Conservation (phyloP, 2,888 invertebrate genomes). For the Scrobipalpa costella region DNA sequence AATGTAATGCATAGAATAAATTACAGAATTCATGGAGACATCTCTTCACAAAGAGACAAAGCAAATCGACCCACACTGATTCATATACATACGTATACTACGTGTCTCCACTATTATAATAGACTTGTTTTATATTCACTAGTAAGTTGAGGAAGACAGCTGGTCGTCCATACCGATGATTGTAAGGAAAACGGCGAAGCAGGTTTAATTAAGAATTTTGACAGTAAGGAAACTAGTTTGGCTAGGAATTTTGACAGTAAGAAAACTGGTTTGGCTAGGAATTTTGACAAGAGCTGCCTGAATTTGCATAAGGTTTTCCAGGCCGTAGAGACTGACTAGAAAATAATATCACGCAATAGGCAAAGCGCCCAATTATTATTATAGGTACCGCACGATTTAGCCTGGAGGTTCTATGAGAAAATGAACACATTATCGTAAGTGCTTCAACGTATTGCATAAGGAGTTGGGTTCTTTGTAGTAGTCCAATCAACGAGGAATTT, state of each 20-base stretch:
- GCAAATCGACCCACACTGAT: conserved; percentile 4
- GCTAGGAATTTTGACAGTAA: neutral
- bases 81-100: neutral
- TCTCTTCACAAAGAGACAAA: conserved; percentile 6
- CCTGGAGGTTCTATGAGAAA: conserved; percentile 22
- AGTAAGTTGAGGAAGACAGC: conserved; percentile 7
- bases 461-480: conserved; percentile 28
- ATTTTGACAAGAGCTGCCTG: neutral
- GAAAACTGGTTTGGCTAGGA: neutral
- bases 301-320: neutral
- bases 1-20: conserved; percentile 11
- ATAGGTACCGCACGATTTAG: neutral
- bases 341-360: neutral
- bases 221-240: neutral
- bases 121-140: conserved; percentile 16
- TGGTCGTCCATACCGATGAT: neutral
- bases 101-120: no score
- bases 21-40: neutral
- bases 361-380: conserved; percentile 4
- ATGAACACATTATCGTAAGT: conserved; percentile 34
- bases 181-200: neutral
- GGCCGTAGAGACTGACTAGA: neutral
- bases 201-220: neutral
- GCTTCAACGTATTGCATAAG: conserved; percentile 42
- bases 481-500: no score